Evolutionary conservation across 1,140 invertebrate species (phyloP), one percentile per base, ranked within the genome.

Genomic region (Formica selysi): DNA sequence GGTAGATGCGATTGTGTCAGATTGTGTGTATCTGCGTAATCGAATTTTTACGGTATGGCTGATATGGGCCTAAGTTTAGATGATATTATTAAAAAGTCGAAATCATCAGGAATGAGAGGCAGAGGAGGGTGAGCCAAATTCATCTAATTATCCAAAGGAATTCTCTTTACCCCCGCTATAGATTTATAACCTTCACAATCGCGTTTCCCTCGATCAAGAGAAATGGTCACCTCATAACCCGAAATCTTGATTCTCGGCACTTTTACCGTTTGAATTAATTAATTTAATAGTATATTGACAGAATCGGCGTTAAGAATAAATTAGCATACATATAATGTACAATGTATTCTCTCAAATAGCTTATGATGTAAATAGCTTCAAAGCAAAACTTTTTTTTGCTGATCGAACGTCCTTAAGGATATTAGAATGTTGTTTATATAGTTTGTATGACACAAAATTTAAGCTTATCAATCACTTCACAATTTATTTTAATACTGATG

Each of bases 1-100:
- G 16, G 16, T 70, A 54, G 59, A 44, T 38, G 62, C 16, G 61
- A 1, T 65, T 67, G 64, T 76, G 83, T 38, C 61, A 6, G 41
- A 1, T 65, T 67, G 64, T 76, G 83, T 73, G 86, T 64, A 19
- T 76, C 44, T 54, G 79, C 13, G 32, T 57, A 54, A 59, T 76
- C 54, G 13, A 61, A 67, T 90, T 90, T 32, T 83, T 68, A 88
- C 83, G 89, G 73, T 90, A 90, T 90, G 89, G 89, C 89, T 84
- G 89, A 90, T 88, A 38, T 44, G 57, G 67, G 89, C 26, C 61
- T 90, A 85, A 95, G 94, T 91, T 91, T 94, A 85, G 93, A 95
- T 92, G 94, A 95, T 71, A 95, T 95, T 90, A 95, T 95, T 90
- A 93, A 94, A 86, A 94, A 94, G 79, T 89, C 90, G 13, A 93